phyloP scores from a whole-genome alignment of 1,140 invertebrate genomes.

The Hestina assimilis region DNA sequence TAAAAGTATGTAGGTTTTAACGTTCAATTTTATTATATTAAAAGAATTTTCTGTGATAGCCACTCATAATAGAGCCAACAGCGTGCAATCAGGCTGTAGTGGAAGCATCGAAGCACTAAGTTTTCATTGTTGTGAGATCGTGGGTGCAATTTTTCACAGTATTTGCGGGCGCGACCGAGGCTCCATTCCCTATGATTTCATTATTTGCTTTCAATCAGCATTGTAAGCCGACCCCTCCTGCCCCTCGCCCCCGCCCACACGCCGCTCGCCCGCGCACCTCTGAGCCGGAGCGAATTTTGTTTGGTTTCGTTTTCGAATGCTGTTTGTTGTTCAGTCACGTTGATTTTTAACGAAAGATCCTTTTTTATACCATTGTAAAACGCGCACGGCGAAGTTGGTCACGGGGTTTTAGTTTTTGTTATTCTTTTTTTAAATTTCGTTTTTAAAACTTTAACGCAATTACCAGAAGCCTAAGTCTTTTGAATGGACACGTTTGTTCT shows the following conservation, averaged over 20 bases:
- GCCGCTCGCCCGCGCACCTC: constrained; percentile 24
- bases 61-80: no score
- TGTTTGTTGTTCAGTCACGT: constrained; percentile 67
- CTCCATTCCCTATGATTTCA: constrained; percentile 73
- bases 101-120: constrained; percentile 5
- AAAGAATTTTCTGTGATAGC: no score
- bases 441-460: not conserved
- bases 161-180: constrained; percentile 56
- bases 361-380: constrained; percentile 28
- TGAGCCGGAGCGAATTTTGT: constrained; percentile 60
- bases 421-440: not conserved
- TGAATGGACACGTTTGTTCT: no score
- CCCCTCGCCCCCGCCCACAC: constrained; percentile 1
- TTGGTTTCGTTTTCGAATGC: constrained; percentile 73
- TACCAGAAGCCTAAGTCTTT: no score
- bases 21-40: no score
- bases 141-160: constrained; percentile 60
- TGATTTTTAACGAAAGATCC: constrained; percentile 47
- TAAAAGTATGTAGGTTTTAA: no score
- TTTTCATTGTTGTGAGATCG: constrained; percentile 49
- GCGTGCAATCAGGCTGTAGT: constrained; percentile 7
- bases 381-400: not conserved
- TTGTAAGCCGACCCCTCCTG: constrained; percentile 56
- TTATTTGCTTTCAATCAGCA: constrained; percentile 78
- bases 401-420: not conserved